Percentiles rank a stretch among this genome's conserved stretches.
These are phyloP conservation scores for Varanus komodoensis DNA, from an alignment of 2,113 vertebrate genomes.

Conservation along the genomic window DNA sequence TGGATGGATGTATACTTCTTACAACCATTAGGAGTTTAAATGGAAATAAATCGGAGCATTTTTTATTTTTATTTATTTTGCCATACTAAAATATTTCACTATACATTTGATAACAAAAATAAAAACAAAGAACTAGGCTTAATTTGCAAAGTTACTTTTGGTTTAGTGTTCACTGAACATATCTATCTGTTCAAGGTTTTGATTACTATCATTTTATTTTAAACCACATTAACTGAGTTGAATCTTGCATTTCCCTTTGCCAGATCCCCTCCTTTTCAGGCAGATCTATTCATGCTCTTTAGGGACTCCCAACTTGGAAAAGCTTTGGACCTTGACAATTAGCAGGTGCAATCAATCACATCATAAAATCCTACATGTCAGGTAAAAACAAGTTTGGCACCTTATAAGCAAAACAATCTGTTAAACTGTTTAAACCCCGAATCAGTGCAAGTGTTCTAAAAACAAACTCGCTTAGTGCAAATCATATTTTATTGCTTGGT, in stretches of 20 bases:
- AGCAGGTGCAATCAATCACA: constrained; percentile 71
- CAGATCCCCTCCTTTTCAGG: neutral
- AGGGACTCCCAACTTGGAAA: constrained; percentile 57
- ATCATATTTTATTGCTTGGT: constrained; percentile 38
- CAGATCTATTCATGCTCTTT: constrained; percentile 16
- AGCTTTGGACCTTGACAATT: constrained; percentile 55
- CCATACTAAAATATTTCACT: neutral
- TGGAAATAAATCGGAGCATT: neutral
- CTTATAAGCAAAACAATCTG: constrained; percentile 71
- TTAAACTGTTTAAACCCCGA: constrained; percentile 70
- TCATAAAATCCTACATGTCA: constrained; percentile 70
- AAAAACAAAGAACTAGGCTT: neutral
- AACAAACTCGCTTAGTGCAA: constrained; percentile 61
- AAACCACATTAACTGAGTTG: constrained; percentile 46
- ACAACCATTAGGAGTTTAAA: neutral
- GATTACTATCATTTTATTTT: constrained; percentile 17
- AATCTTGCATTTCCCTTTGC: constrained; percentile 7
- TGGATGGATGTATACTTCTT: neutral
- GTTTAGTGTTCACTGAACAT: constrained; percentile 36
- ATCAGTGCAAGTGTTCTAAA: constrained; percentile 60
- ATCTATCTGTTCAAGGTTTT: constrained; percentile 37
- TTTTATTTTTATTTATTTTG: neutral
- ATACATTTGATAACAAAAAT: constrained; percentile 20
- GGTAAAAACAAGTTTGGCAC: constrained; percentile 70
- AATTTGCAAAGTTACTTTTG: constrained; percentile 15